Percentiles rank a stretch among this genome's conserved stretches.
phyloP scores from a whole-genome alignment of 2,113 vertebrate species.

The Melanotaenia duboulayi region DNA sequence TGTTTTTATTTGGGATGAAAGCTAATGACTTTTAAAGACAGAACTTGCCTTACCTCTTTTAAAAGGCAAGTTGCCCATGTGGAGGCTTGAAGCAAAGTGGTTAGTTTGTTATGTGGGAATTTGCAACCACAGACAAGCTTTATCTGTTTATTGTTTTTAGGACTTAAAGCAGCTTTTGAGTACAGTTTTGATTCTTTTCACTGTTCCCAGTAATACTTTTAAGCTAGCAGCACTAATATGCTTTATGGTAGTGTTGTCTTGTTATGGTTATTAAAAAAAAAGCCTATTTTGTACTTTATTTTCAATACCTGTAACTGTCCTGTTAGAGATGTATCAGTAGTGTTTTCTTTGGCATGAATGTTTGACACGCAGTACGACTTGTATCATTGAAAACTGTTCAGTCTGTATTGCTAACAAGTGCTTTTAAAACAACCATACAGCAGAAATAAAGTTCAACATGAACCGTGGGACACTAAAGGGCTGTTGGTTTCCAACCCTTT shows the following conservation, averaged over 20 bases:
- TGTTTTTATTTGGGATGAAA: slow-evolving; percentile 67
- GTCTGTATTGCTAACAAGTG: slow-evolving; percentile 83
- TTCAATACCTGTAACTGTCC: slow-evolving; percentile 74
- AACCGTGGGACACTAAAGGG: slow-evolving; percentile 43
- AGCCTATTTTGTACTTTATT: slow-evolving; percentile 79
- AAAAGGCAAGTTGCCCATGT: slow-evolving; percentile 46
- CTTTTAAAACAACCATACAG: slow-evolving; percentile 81
- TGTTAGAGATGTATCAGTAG: slow-evolving; percentile 66
- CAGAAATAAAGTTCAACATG: slow-evolving; percentile 82
- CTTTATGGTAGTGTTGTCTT: slow-evolving; percentile 79
- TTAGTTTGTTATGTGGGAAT: slow-evolving; percentile 33
- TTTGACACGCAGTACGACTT: slow-evolving; percentile 80
- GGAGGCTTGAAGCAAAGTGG: slow-evolving; percentile 18
- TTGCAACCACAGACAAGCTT: slow-evolving; percentile 36
- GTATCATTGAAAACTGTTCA: slow-evolving; percentile 74
- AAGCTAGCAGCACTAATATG: slow-evolving; percentile 83
- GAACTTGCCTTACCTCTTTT: slow-evolving; percentile 61
- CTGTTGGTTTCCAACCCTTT: not conserved
- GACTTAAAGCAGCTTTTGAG: slow-evolving; percentile 62
- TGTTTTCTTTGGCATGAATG: slow-evolving; percentile 80
- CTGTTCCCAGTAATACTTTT: slow-evolving; percentile 72
- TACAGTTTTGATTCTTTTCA: slow-evolving; percentile 64
- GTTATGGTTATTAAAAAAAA: slow-evolving; percentile 69
- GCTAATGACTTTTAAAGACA: slow-evolving; percentile 38
- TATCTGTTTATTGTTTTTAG: not conserved